Base-by-base conservation (phyloP, 2,113 vertebrate species). In the Corythornis cristatus region DNA sequence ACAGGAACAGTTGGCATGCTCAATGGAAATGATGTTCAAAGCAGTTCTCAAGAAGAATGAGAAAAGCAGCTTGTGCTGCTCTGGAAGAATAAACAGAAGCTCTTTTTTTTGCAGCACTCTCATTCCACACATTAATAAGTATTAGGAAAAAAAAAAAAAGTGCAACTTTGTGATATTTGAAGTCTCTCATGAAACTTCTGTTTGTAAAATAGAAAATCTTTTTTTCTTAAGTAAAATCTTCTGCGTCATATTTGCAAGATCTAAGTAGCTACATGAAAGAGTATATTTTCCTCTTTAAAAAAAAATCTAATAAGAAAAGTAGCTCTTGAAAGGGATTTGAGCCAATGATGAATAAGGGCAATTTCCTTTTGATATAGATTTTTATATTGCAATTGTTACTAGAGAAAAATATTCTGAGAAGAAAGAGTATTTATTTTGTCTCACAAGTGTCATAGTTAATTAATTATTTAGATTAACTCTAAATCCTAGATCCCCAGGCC, bases 1-100 rank as follows among this genome's bases (percentile, higher is more conserved):
- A 64, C 78, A 87, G 48, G 70, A 93, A 92, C 89, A 95, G 57
- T 79, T 97, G 97, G 97, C 97, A 91, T 60, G 54, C 35, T 77
- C 53, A 50, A 21, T 97, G 96, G 96, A 97, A 98, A 97, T 78
- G 83, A 86, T 94, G 86, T 92, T 97, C 96, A 97, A 96, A 97
- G 91, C 71, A 74, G 57, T 75, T 97, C 86, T 75, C 5, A 72
- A 82, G 62, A 93, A 77, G 93, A 95, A 97, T 95, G 95, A 84
- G 88, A 95, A 97, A 97, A 96, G 82, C 96, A 97, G 88, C 25
- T 95, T 91, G 53, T 86, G 26, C 72, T 2, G 11, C 68, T 93
- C 80, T 96, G 85, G 82, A 95, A 97, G 89, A 89, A 94, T 78
- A 93, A 75, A 91, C 43, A 90, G 42, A 13, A 74, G 26, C 28